phyloP scores from a whole-genome alignment of 2,113 vertebrate genomes.

The Philantomba maxwellii region DNA sequence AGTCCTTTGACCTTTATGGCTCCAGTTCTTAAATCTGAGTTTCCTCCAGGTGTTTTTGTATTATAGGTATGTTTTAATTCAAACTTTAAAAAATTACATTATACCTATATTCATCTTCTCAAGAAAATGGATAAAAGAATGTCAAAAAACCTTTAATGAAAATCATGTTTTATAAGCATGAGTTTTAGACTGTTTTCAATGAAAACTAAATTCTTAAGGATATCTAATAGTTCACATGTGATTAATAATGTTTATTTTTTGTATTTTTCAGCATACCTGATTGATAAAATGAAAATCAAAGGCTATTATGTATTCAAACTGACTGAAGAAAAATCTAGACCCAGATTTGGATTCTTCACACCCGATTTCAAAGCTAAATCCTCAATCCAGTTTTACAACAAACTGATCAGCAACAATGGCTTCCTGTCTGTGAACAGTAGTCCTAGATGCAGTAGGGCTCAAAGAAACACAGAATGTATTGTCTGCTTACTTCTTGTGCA shows the following conservation, averaged over 20 bases:
- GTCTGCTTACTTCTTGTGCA: conserved; percentile 80
- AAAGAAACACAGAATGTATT: conserved; percentile 68
- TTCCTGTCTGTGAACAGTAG: conserved; percentile 74
- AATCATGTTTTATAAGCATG: background rate
- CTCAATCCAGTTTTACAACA: conserved; percentile 85
- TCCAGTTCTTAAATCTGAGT: background rate
- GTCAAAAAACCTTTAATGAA: background rate
- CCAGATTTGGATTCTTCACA: conserved; percentile 90
- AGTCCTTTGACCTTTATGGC: background rate
- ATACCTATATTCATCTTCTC: background rate
- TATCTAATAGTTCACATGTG: background rate
- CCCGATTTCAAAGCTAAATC: conserved; percentile 88
- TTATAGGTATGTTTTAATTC: background rate
- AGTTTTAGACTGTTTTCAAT: background rate
- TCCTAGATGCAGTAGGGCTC: conserved; percentile 59
- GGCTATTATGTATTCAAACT: conserved; percentile 94
- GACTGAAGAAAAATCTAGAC: conserved; percentile 84
- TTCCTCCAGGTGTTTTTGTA: background rate
- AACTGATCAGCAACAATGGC: conserved; percentile 82
- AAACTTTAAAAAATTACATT: background rate
- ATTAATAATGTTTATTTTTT: conserved; percentile 14
- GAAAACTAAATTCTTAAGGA: conserved; percentile 3
- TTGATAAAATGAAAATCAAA: conserved; percentile 89
- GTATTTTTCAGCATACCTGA: conserved; percentile 81
- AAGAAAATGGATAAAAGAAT: background rate